Evolutionary conservation across 1,140 invertebrate species (phyloP), one percentile per base, ranked within the genome.

Genomic region (Agrilus planipennis): DNA sequence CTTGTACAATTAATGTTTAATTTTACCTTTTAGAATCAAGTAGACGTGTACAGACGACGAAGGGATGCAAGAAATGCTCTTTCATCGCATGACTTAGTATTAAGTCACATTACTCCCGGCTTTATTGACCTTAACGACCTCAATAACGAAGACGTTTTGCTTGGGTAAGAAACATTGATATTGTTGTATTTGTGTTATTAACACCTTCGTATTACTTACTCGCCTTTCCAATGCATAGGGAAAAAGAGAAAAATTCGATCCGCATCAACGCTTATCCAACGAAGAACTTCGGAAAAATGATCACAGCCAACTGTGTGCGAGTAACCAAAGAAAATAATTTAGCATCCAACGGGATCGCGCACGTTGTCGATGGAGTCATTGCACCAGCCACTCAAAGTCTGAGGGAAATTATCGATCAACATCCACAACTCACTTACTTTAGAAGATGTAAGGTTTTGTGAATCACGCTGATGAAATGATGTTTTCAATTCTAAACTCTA

Each of bases 261-360:
- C 63, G 75, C 32, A 69, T 79, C 46, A 79, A 80, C 52, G 66
- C 69, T 22, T 80, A 75, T 55, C 64, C 68, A 41, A 59, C 61
- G 10, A 49, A 59, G 49, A 57, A 64, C 46, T 38, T 52, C 49
- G 52, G 67, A 38, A 56, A 61, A 47, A 39, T 63, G 54, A 48
- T 64, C 31, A 73, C 72, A 10, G 69, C 67, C 12, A 76, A 76
- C 47, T 76, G 72, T 52, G 66, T 69, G 22, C 61, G 62, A 41
- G 57, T 71, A 16, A 56, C 50, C 23, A 67, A 61, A 47, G 52
- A 57, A 23, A 66, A 71, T 45, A 61, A 63, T 40, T 53, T 67
- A 2, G 75, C 77, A 1, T 69, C 69, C 22, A 81, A 82, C 53
- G 80, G 79, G 16, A 69, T 82, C 4, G 68, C 82, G 1, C 77